Conservation (phyloP, 2,797 vertebrate species). For the Aselliscus stoliczkanus region DNA sequence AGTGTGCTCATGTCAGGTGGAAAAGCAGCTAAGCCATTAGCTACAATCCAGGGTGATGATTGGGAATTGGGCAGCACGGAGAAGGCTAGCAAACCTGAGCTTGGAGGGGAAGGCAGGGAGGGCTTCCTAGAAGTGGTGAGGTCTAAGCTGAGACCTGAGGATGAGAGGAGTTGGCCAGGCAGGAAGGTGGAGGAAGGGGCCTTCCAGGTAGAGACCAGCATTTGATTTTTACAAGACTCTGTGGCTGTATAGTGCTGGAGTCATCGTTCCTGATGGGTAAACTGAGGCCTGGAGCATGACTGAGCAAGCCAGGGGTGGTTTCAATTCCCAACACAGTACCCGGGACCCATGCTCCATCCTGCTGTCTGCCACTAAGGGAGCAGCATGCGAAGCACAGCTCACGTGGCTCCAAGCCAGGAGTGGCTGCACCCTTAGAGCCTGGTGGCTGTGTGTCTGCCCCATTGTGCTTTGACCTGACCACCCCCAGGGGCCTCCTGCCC, state of each 20-base stretch:
- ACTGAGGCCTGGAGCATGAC: not conserved
- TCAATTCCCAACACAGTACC: not conserved
- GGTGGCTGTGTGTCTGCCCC: not conserved
- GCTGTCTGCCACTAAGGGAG: not conserved
- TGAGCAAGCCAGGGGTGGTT: not conserved
- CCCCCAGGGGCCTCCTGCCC: not conserved
- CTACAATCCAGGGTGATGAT: not conserved
- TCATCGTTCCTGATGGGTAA: not conserved
- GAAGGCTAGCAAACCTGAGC: not conserved
- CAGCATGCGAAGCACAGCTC: not conserved
- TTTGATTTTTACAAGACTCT: not conserved
- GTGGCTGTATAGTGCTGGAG: not conserved
- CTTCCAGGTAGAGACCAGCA: not conserved
- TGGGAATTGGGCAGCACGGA: not conserved
- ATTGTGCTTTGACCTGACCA: not conserved
- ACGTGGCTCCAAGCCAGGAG: not conserved
- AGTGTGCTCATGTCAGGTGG: not conserved
- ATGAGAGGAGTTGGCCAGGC: not conserved
- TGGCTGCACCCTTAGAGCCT: fast-evolving
- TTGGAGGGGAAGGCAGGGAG: not conserved
- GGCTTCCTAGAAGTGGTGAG: not conserved
- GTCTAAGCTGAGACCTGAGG: not conserved
- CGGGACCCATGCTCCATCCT: not conserved
- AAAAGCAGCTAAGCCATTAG: not conserved
- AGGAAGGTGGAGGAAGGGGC: not conserved